These are phyloP conservation scores for Diglossa cyanea DNA, from an alignment of 2,797 vertebrate genomes.

Conservation along the genomic window DNA sequence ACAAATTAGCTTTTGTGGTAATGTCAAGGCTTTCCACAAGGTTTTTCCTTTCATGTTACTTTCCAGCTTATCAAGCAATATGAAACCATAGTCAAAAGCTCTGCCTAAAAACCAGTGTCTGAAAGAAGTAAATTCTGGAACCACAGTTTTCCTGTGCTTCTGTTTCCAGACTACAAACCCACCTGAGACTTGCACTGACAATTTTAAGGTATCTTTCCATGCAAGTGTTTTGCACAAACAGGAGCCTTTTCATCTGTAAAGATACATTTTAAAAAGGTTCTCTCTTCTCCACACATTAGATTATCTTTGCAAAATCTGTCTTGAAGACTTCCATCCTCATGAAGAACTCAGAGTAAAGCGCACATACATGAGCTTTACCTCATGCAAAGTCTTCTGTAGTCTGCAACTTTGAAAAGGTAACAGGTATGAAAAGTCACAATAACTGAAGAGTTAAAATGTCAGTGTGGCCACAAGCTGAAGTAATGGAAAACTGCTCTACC, in stretches of 20 bases:
- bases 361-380: not conserved
- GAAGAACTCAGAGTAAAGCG: not conserved
- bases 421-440: not conserved
- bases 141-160: not conserved
- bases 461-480: not conserved
- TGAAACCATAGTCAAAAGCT: not conserved
- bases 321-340: not conserved
- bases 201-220: not conserved
- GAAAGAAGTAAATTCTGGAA: not conserved
- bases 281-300: not conserved
- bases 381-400: not conserved
- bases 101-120: not conserved
- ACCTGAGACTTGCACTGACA: not conserved
- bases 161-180: not conserved
- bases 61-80: not conserved
- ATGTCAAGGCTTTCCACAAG: not conserved
- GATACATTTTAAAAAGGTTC: not conserved
- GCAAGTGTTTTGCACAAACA: not conserved
- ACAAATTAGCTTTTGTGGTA: not conserved
- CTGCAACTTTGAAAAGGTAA: not conserved
- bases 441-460: not conserved
- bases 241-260: not conserved
- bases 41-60: not conserved
- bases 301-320: not conserved
- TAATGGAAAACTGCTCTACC: not conserved